Evolutionary conservation across 2,113 vertebrate genomes (phyloP).

Genomic region (Murina feae): DNA sequence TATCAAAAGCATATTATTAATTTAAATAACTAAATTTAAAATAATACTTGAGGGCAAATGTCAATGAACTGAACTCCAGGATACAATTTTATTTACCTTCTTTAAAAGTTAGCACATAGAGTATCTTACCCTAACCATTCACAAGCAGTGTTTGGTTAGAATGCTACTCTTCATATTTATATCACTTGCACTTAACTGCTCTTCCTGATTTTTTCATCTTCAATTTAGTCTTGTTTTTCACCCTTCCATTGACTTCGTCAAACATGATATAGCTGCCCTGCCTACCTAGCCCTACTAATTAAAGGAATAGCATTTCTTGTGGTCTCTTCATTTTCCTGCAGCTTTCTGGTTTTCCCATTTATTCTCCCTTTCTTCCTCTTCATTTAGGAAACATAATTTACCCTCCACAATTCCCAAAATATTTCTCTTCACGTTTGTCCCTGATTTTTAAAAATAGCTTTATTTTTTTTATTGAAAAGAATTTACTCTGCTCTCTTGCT

Average conservation of each 20-base stretch:
- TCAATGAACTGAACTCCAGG: not conserved
- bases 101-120: not conserved
- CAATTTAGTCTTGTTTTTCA: not conserved
- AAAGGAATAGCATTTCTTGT: not conserved
- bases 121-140: not conserved
- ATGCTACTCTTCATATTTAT: not conserved
- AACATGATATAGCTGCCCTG: not conserved
- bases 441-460: not conserved
- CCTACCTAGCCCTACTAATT: not conserved
- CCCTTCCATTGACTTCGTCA: not conserved
- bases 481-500: not conserved
- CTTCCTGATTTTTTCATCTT: not conserved
- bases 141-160: not conserved
- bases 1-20: conserved; percentile 17
- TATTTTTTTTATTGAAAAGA: not conserved
- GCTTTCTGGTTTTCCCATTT: not conserved
- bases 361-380: not conserved
- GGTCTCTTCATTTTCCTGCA: not conserved
- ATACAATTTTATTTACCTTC: conserved; percentile 8
- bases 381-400: not conserved
- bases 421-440: not conserved
- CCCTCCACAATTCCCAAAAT: not conserved
- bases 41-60: not conserved
- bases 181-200: not conserved
- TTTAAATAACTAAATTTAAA: conserved; percentile 20